These are phyloP conservation scores for Acanthis flammea DNA, from an alignment of 2,797 vertebrate genomes.

Conservation along the genomic window DNA sequence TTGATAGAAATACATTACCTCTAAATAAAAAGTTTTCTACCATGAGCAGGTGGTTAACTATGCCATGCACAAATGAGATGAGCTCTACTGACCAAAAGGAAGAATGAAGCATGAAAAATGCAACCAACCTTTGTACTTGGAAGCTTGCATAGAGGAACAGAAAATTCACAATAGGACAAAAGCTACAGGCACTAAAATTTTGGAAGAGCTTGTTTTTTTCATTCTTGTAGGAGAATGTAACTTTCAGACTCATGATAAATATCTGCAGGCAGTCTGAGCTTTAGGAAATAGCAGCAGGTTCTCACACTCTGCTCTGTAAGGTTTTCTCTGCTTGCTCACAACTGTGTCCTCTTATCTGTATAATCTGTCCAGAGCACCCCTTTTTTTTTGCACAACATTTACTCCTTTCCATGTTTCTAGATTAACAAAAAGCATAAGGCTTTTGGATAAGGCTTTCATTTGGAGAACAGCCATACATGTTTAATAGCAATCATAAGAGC, in stretches of 20 bases:
- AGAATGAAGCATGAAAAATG: background rate
- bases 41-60: background rate
- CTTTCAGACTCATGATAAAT: background rate
- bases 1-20: background rate
- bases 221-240: background rate
- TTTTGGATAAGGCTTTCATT: background rate
- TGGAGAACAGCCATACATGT: background rate
- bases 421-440: constrained; percentile 16
- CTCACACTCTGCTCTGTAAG: background rate
- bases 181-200: background rate
- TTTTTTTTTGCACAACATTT: background rate
- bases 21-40: background rate
- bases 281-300: background rate
- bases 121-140: background rate
- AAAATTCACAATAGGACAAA: background rate
- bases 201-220: background rate
- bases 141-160: background rate
- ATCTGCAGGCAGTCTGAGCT: background rate
- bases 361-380: background rate
- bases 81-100: background rate
- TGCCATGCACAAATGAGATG: background rate
- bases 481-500: background rate
- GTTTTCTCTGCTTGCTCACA: background rate
- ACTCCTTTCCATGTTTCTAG: background rate
- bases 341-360: background rate